Conservation (phyloP, 2,888 invertebrate genomes). For the Andrena bucephala region DNA sequence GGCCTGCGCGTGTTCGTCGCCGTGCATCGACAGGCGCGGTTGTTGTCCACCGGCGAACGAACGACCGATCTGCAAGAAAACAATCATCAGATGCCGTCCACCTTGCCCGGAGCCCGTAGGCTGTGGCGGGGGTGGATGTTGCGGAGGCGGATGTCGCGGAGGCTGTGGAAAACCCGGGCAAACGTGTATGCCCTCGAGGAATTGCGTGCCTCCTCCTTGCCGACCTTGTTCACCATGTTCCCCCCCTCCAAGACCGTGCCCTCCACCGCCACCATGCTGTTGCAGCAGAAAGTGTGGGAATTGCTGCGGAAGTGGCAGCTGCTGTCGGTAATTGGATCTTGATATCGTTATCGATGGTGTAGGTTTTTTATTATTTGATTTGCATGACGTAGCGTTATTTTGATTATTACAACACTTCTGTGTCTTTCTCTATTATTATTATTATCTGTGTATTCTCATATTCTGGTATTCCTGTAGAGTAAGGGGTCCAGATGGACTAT, state of each 20-base stretch:
- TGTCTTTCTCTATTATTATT: not conserved
- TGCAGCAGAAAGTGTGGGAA: constrained; percentile 49
- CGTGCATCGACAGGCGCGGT: constrained; percentile 66
- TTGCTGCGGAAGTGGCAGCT: constrained; percentile 51
- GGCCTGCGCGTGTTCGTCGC: constrained; percentile 52
- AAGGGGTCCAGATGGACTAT: not conserved
- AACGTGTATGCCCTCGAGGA: constrained; percentile 72
- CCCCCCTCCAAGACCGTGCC: constrained; percentile 58
- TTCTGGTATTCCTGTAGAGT: not conserved
- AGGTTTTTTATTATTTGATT: constrained; percentile 20
- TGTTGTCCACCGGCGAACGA: constrained; percentile 72
- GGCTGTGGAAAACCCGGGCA: constrained; percentile 78
- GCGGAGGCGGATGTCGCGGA: constrained; percentile 79
- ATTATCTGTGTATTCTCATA: not conserved
- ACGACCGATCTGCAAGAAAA: constrained; percentile 68
- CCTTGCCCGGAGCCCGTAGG: constrained; percentile 66
- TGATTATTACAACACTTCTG: not conserved
- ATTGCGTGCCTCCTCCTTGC: constrained; percentile 71
- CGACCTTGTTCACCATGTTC: constrained; percentile 72
- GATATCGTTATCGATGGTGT: constrained; percentile 7
- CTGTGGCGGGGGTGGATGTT: constrained; percentile 78
- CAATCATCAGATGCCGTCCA: constrained; percentile 53
- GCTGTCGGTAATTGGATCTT: constrained; percentile 70
- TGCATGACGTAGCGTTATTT: too few species aligned
- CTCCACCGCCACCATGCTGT: constrained; percentile 67